Conservation (phyloP, 2,113 vertebrate genomes). For the Patagioenas fasciata region DNA sequence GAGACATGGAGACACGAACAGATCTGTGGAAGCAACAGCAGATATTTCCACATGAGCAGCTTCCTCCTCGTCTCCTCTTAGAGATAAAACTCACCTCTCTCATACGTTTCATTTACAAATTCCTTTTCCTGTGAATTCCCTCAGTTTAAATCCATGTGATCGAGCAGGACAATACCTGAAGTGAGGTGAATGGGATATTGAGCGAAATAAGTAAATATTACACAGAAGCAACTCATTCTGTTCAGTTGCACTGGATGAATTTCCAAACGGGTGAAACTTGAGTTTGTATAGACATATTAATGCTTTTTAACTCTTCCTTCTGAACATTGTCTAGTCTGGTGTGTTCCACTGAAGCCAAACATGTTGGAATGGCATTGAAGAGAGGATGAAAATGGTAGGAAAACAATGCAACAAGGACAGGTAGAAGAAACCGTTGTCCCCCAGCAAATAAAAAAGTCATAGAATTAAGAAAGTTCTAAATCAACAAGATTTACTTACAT, state of each 20-base stretch:
- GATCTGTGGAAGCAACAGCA: neutral
- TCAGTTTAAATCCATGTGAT: neutral
- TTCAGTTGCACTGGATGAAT: neutral
- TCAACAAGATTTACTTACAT: neutral
- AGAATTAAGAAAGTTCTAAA: neutral
- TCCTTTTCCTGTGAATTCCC: neutral
- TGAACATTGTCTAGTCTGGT: neutral
- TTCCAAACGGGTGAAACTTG: neutral
- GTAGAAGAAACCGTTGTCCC: neutral
- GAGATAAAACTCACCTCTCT: neutral
- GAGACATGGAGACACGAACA: neutral
- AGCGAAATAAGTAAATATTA: neutral
- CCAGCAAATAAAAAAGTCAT: neutral
- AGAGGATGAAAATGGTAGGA: neutral
- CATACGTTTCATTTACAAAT: neutral
- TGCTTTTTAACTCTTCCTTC: neutral
- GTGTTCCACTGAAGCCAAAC: neutral
- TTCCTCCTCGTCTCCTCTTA: neutral
- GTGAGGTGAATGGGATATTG: neutral
- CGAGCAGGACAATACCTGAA: neutral
- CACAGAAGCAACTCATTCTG: neutral
- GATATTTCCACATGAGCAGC: neutral
- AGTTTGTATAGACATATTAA: neutral
- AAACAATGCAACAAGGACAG: neutral
- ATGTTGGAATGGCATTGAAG: neutral